Conservation (phyloP, 2,888 invertebrate species). For the Oscheius sp. region DNA sequence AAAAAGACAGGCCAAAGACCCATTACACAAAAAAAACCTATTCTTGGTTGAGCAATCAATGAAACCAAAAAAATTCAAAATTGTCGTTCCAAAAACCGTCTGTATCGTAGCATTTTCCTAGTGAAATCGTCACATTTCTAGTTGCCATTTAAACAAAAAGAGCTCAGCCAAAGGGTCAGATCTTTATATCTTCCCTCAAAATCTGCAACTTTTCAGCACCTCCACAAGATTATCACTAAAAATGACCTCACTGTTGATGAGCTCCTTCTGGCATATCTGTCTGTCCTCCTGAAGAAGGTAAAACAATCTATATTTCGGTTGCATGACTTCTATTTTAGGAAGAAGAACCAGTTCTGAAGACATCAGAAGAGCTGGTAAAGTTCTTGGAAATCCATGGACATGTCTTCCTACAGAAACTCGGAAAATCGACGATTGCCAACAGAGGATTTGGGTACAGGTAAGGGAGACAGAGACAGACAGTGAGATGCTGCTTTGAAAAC, state of each 20-base stretch:
- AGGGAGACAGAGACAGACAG: not conserved
- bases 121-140: not conserved
- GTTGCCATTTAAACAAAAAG: not conserved
- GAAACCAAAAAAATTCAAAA: too few species aligned
- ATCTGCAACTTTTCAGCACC: not conserved
- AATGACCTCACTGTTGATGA: not conserved
- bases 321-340: not conserved
- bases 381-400: not conserved
- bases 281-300: not conserved
- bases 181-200: not conserved
- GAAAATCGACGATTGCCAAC: not conserved
- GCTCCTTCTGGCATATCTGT: not conserved
- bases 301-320: not conserved
- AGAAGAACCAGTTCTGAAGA: not conserved
- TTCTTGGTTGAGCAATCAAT: too few species aligned
- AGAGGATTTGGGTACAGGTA: slow-evolving; percentile 20
- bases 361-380: not conserved
- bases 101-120: too few species aligned
- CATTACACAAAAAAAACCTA: too few species aligned
- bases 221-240: not conserved
- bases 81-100: too few species aligned
- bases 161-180: not conserved
- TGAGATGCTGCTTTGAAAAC: too few species aligned
- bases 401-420: slow-evolving; percentile 3
- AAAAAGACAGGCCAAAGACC: too few species aligned